A percentile compares a stretch with the other conserved stretches of the same genome.
phyloP scores from a whole-genome alignment of 2,888 invertebrate genomes.

The Latrodectus hesperus region DNA sequence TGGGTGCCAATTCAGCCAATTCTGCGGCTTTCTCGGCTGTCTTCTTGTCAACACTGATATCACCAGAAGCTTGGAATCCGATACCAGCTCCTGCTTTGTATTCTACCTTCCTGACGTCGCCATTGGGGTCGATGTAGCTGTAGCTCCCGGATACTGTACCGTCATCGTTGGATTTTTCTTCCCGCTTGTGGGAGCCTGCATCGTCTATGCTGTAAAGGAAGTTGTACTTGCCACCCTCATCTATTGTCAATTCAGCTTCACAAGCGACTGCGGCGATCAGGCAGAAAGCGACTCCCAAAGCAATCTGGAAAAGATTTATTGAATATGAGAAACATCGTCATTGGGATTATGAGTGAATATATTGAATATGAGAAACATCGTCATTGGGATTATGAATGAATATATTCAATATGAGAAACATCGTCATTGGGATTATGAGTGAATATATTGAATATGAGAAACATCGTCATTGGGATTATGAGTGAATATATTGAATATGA shows the following conservation, averaged over 20 bases:
- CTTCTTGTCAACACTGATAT: conserved; percentile 69
- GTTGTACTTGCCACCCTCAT: conserved; percentile 62
- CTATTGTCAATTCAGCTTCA: conserved; percentile 48
- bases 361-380: too few relatives aligned
- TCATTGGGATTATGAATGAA: too few relatives aligned
- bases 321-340: too few relatives aligned
- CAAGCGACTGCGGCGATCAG: conserved; percentile 35
- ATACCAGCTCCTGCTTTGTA: conserved; percentile 63
- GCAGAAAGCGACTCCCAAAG: conserved; percentile 7
- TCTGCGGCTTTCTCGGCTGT: conserved; percentile 68
- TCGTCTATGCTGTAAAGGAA: conserved; percentile 56
- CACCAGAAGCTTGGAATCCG: conserved; percentile 69
- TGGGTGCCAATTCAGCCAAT: conserved; percentile 67
- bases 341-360: too few relatives aligned
- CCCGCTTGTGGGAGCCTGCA: conserved; percentile 50
- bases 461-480: too few relatives aligned
- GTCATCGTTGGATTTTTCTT: conserved; percentile 38
- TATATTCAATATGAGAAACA: too few relatives aligned
- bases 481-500: too few relatives aligned
- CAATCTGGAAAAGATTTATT: conserved; percentile 12
- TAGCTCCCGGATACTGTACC: conserved; percentile 61
- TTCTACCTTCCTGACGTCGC: conserved; percentile 53
- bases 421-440: too few relatives aligned
- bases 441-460: too few relatives aligned
- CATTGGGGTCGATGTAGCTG: conserved; percentile 68